Evolutionary conservation across 1,140 invertebrate genomes (phyloP).

Genomic region (Saccostrea glomerata): DNA sequence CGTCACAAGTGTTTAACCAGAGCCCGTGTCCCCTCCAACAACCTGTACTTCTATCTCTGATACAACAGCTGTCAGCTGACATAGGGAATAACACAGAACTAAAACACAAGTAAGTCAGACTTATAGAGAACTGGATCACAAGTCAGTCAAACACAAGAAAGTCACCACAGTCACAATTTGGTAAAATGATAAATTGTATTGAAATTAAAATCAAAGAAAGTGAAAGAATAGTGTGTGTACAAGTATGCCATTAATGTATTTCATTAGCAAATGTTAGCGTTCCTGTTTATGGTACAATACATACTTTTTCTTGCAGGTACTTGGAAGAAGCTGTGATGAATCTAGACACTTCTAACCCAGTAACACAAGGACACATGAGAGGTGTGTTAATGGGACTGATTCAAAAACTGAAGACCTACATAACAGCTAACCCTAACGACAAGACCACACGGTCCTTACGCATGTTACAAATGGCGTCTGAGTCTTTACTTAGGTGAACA

Average conservation of each 20-base stretch:
- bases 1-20: constrained; percentile 86
- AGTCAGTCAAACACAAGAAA: constrained; percentile 87
- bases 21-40: constrained; percentile 87
- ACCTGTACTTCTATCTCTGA: constrained; percentile 92
- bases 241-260: too few relatives aligned
- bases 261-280: too few relatives aligned
- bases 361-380: constrained; percentile 90
- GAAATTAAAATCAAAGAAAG: too few relatives aligned
- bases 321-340: constrained; percentile 92
- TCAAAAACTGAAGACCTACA: constrained; percentile 86
- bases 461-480: constrained; percentile 89
- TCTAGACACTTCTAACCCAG: constrained; percentile 87
- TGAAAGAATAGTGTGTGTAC: too few relatives aligned
- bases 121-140: constrained; percentile 77
- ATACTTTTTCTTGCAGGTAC: constrained; percentile 83
- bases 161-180: constrained; percentile 16
- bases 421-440: constrained; percentile 85
- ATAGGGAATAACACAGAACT: constrained; percentile 90
- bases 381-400: constrained; percentile 88
- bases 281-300: too few relatives aligned
- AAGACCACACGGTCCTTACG: constrained; percentile 85
- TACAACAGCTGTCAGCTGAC: constrained; percentile 94
- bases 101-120: constrained; percentile 87
- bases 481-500: constrained; percentile 75
- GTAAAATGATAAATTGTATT: too few relatives aligned